These are phyloP conservation scores for Epinephelus cyanopodus DNA, from an alignment of 2,113 vertebrate species.

Conservation along the genomic window DNA sequence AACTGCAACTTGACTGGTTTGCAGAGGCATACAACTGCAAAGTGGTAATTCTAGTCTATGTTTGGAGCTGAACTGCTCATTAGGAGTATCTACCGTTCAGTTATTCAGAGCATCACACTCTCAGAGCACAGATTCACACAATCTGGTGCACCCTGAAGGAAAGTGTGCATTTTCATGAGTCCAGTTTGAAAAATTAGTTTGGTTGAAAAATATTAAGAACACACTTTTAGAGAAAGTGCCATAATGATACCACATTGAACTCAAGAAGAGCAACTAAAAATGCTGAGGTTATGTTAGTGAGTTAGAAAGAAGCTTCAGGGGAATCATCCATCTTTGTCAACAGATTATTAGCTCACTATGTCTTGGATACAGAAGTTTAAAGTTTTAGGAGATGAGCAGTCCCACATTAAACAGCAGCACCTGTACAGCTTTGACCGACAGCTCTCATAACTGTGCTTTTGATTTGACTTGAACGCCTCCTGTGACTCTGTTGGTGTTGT, in stretches of 20 bases:
- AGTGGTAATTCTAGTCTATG: too few relatives aligned
- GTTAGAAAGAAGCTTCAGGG: slow-evolving; percentile 7
- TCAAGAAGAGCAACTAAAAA: slow-evolving; percentile 2
- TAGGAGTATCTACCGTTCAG: too few relatives aligned
- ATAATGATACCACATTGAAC: neutral
- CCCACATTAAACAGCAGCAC: slow-evolving; percentile 64
- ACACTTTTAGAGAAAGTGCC: neutral
- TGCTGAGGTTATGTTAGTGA: slow-evolving; percentile 23
- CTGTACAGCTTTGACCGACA: slow-evolving; percentile 60
- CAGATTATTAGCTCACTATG: slow-evolving; percentile 21
- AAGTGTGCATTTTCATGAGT: neutral
- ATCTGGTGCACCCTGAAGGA: neutral
- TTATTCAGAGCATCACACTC: too few relatives aligned
- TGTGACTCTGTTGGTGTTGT: slow-evolving; percentile 74
- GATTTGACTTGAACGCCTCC: slow-evolving; percentile 66
- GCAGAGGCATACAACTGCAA: too few relatives aligned
- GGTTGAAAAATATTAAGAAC: neutral
- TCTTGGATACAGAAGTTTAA: slow-evolving; percentile 27
- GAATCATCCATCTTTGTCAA: slow-evolving; percentile 55
- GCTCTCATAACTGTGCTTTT: slow-evolving; percentile 58
- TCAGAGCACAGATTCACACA: too few relatives aligned
- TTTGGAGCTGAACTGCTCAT: too few relatives aligned
- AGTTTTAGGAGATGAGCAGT: slow-evolving; percentile 34
- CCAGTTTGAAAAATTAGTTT: neutral
- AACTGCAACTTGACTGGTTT: too few relatives aligned